Conservation (phyloP, 1,140 invertebrate species). For the Lutraria rhynchaena region DNA sequence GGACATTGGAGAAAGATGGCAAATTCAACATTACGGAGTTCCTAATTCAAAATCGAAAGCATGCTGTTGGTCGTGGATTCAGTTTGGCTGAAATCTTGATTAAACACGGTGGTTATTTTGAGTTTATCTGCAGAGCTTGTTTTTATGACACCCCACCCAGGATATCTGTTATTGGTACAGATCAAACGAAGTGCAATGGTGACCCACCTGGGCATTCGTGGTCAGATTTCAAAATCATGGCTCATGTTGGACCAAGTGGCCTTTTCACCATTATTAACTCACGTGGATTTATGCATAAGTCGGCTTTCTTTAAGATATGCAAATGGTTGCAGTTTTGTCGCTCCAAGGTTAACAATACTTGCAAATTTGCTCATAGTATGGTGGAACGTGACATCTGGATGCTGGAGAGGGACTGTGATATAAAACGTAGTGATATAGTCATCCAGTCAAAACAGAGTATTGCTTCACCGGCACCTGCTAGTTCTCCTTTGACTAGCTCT, state of each 20-base stretch:
- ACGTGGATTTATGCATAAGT: slow-evolving; percentile 72
- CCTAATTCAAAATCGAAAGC: slow-evolving; percentile 69
- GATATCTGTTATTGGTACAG: slow-evolving; percentile 57
- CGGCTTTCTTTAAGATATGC: slow-evolving; percentile 77
- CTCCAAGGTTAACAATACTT: slow-evolving; percentile 63
- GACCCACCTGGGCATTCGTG: slow-evolving; percentile 66
- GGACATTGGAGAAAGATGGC: slow-evolving; percentile 78
- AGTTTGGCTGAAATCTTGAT: slow-evolving; percentile 65
- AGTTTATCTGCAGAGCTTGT: slow-evolving; percentile 74
- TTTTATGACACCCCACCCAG: slow-evolving; percentile 67
- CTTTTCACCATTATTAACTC: slow-evolving; percentile 70
- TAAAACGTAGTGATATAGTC: slow-evolving; percentile 72
- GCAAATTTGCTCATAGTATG: slow-evolving; percentile 77
- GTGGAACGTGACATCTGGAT: slow-evolving; percentile 79
- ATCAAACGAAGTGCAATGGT: slow-evolving; percentile 62
- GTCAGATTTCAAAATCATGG: slow-evolving; percentile 69
- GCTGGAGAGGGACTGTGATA: slow-evolving; percentile 73
- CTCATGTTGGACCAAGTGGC: slow-evolving; percentile 67
- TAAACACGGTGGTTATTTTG: slow-evolving; percentile 73
- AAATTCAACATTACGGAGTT: slow-evolving; percentile 76
- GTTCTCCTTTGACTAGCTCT: not conserved
- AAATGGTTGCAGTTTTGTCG: slow-evolving; percentile 72
- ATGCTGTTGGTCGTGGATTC: slow-evolving; percentile 55
- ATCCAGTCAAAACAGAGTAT: slow-evolving; percentile 52
- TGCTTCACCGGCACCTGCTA: not conserved